phyloP scores from a whole-genome alignment of 2,113 vertebrate species.

The Microtus ochrogaster region DNA sequence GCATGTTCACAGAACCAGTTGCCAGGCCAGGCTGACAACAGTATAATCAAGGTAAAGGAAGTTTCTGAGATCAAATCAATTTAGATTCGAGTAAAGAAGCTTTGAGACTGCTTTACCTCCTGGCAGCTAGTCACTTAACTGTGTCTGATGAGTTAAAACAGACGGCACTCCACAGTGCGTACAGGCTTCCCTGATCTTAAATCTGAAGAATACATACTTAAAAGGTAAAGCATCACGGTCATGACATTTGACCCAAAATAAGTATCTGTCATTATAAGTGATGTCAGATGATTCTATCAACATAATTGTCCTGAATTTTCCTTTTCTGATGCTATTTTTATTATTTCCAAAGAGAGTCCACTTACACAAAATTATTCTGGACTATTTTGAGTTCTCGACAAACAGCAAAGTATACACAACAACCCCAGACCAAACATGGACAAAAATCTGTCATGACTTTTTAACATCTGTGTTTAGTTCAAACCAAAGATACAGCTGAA shows the following conservation, averaged over 20 bases:
- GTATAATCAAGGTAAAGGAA: conserved; percentile 49
- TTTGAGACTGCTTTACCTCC: background rate
- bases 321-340: background rate
- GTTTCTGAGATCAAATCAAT: conserved; percentile 18
- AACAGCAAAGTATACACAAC: conserved; percentile 56
- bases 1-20: background rate
- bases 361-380: conserved; percentile 60
- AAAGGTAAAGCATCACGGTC: conserved; percentile 7
- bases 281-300: conserved; percentile 55
- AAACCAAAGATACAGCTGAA: conserved; percentile 50
- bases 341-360: conserved; percentile 39
- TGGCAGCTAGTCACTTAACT: background rate
- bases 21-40: conserved; percentile 20
- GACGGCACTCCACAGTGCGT: background rate
- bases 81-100: conserved; percentile 53
- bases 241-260: conserved; percentile 36
- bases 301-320: conserved; percentile 9
- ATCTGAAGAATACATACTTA: background rate
- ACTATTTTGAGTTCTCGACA: conserved; percentile 62
- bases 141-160: background rate
- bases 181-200: background rate
- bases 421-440: conserved; percentile 51
- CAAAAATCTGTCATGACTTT: conserved; percentile 57
- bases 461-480: conserved; percentile 63
- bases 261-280: conserved; percentile 12